Evolutionary conservation across 37 sponge, comb jelly and placozoan genomes (phyloP), one percentile per base, ranked within the genome.

Genomic region (Hormiphora californensis): DNA sequence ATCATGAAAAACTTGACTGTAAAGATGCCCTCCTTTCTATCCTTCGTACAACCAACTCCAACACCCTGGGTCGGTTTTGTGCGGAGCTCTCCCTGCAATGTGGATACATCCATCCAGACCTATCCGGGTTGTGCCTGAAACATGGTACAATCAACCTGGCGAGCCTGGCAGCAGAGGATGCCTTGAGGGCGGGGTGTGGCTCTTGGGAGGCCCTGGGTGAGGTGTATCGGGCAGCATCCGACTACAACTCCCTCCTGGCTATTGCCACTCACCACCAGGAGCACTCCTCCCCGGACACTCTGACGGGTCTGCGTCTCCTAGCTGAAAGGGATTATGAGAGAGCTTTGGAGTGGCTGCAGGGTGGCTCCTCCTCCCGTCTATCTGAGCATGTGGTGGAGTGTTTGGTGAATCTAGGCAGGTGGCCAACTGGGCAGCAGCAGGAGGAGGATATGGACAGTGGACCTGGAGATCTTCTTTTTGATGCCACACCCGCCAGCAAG

Each of bases 261-360:
- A 73, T 73, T 46, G 43, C 46, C 3, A 39, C 40, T 43, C 81
- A 73, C 81, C 39, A 73, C 39, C n/a, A n/a, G n/a, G n/a, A n/a
- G n/a, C n/a, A n/a, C n/a, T n/a, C n/a, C n/a, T n/a, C n/a, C n/a
- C n/a, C n/a, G n/a, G n/a, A n/a, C n/a, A n/a, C n/a, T n/a, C n/a
- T n/a, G n/a, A n/a, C n/a, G n/a, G n/a, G n/a, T n/a, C n/a, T n/a
- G n/a, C n/a, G n/a, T n/a, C n/a, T n/a, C n/a, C n/a, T n/a, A n/a
- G n/a, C n/a, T n/a, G n/a, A n/a, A n/a, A n/a, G n/a, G n/a, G n/a
- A n/a, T n/a, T n/a, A n/a, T n/a, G n/a, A n/a, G n/a, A n/a, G n/a
- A n/a, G n/a, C n/a, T n/a, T n/a, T n/a, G n/a, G n/a, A n/a, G n/a
- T n/a, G n/a, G n/a, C n/a, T n/a, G n/a, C n/a, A n/a, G n/a, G n/a